Evolutionary conservation across 64 coral and sea anemone species (phyloP), one percentile per base, ranked within the genome.

Genomic region (Catalaphyllia jardinei): DNA sequence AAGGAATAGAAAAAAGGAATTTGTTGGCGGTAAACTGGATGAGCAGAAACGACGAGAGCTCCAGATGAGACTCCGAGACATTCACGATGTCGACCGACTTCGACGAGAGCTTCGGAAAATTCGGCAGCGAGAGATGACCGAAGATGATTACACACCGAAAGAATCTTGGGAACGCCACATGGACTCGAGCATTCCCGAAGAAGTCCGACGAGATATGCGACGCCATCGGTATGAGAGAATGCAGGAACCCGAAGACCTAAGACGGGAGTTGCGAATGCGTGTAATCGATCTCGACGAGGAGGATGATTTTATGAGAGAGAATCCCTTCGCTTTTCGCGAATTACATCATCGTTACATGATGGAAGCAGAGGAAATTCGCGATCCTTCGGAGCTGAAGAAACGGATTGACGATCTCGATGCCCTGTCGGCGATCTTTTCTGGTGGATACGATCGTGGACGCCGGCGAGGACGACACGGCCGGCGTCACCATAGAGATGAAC

Each of bases 41-140:
- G 73, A 90, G 19, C 17, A 12, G 81, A 97, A 92, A 27, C 69
- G 83, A 29, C 78, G 67, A 28, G 72, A 86, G 30, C 64, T 97
- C 31, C 77, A 92, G 15, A 81, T 79, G n/a, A 92, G 95, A 42
- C 91, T 97, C 50, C 78, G 75, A 12, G 91, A 82, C 13, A 79
- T 89, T 61, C 38, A 71, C 25, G 82, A 93, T 61, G 75, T 89
- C 28, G 78, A 91, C 62, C 81, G 78, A 22, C 78, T 97, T 29
- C 88, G 91, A 71, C 72, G 88, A 0, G 92, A 97, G 88, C 73
- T 97, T 46, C 95, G 91, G 74, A 87, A 76, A 49, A 97, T 97
- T 74, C 91, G 95, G 15, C 76, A 75, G 31, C 89, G 65, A 73
- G 95, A 97, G 38, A 62, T 97, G 86, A 90, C 67, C 29, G 91